phyloP scores from a whole-genome alignment of 2,888 invertebrate genomes.

The Leucophenga montana region DNA sequence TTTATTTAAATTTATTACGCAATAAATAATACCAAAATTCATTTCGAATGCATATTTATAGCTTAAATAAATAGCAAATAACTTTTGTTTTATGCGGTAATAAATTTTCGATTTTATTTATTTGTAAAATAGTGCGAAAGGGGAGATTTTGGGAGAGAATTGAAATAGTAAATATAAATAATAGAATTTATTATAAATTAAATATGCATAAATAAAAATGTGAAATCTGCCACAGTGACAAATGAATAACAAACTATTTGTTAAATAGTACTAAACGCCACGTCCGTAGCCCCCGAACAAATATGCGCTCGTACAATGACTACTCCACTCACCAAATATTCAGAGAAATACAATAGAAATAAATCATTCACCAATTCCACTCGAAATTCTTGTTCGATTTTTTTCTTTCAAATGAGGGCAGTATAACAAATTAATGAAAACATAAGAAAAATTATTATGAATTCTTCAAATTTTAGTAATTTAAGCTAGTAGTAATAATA shows the following conservation, averaged over 20 bases:
- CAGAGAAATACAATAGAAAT: background rate
- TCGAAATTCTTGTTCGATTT: conserved; percentile 6
- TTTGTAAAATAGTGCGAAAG: conserved; percentile 45
- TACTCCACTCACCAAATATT: too few relatives aligned
- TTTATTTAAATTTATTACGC: conserved; percentile 20
- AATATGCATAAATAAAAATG: conserved; percentile 58
- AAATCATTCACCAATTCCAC: conserved; percentile 10
- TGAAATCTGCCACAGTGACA: conserved; percentile 39
- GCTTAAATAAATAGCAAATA: conserved; percentile 65
- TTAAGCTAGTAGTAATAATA: too few relatives aligned
- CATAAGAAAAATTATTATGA: too few relatives aligned
- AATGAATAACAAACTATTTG: conserved; percentile 45
- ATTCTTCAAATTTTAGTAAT: too few relatives aligned
- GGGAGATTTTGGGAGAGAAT: too few relatives aligned
- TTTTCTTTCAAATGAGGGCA: background rate
- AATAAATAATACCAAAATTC: conserved; percentile 49
- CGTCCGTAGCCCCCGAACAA: too few relatives aligned
- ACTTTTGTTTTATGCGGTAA: conserved; percentile 49
- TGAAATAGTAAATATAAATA: conserved; percentile 23
- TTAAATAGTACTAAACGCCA: background rate
- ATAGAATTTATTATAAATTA: conserved; percentile 47
- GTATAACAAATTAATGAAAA: too few relatives aligned
- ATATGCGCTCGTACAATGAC: too few relatives aligned
- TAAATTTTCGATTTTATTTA: conserved; percentile 61
- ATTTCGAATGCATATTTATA: conserved; percentile 62